Percentiles rank a stretch among this genome's conserved stretches.
phyloP scores from a whole-genome alignment of 2,888 invertebrate species.

The Falcaria lacertinaria region DNA sequence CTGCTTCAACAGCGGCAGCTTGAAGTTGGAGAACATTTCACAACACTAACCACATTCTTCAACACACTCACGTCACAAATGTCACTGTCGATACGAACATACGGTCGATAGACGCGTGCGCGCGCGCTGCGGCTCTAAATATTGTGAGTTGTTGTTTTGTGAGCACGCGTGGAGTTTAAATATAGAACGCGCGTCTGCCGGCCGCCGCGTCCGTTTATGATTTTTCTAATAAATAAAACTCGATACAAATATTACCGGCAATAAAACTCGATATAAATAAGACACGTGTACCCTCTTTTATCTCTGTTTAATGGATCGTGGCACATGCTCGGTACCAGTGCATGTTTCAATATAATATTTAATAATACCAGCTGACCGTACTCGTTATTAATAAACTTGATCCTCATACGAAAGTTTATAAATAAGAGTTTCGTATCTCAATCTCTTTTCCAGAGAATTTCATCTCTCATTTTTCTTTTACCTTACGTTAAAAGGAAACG shows the following conservation, averaged over 20 bases:
- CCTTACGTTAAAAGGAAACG: not conserved
- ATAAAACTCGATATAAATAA: slow-evolving; percentile 60
- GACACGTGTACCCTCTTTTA: slow-evolving; percentile 39
- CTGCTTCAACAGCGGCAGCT: slow-evolving; percentile 70
- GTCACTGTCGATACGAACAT: slow-evolving; percentile 18
- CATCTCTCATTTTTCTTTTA: not conserved
- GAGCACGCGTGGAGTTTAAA: slow-evolving; percentile 60
- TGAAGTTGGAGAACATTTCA: slow-evolving; percentile 79
- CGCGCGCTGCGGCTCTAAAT: slow-evolving; percentile 49
- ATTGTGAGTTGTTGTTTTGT: slow-evolving; percentile 66
- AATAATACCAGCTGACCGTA: slow-evolving; percentile 17
- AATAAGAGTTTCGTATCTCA: not conserved
- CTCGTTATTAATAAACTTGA: slow-evolving; percentile 11
- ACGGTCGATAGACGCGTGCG: slow-evolving; percentile 46
- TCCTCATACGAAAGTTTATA: not conserved
- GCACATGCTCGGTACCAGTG: slow-evolving; percentile 17
- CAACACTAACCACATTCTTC: slow-evolving; percentile 20
- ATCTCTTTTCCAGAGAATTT: not conserved
- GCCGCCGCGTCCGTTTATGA: slow-evolving; percentile 48
- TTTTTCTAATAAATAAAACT: slow-evolving; percentile 58
- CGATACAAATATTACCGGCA: slow-evolving; percentile 64
- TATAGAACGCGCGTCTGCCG: slow-evolving; percentile 62
- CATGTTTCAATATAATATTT: slow-evolving; percentile 26
- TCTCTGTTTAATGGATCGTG: slow-evolving; percentile 50
- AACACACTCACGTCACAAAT: slow-evolving; percentile 20